Evolutionary conservation across 2,113 vertebrate species (phyloP), one percentile per base, ranked within the genome.

Genomic region (Pitta sordida): DNA sequence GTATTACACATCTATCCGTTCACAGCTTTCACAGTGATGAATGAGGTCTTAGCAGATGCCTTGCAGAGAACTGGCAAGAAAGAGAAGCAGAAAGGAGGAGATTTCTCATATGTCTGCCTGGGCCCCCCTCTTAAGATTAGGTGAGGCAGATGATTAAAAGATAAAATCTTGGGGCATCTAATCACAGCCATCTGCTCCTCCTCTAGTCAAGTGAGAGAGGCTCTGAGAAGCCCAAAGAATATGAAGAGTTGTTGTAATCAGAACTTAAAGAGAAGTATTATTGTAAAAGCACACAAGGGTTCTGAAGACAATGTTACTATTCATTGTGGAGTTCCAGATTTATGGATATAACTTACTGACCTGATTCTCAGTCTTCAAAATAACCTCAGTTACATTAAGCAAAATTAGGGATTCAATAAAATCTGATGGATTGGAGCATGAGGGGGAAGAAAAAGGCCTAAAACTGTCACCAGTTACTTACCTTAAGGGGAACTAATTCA

Each of bases 1-100:
- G 98, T 96, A 98, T 98, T 98, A 97, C 97, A 95, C 92, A 94
- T 96, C 95, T 94, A 98, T 98, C 97, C 97, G 63, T 98, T 98
- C 84, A 73, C 98, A 98, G 98, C 95, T 95, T 96, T 96, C 95
- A 91, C 77, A 10, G 84, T 98, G 98, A 98, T 97, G 96, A 97
- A 98, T 97, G 97, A 97, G 97, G 96, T 97, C 93, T 97, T 93
- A 98, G 97, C 95, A 96, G 97, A 98, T 79, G 93, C 62, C 95
- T 97, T 96, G 88, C 97, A 97, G 97, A 97, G 95, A 95, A 63
- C 90, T 81, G 75, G 48, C 83, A 78, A 52, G 68, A 69, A 23
- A 64, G 65, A 69, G 81, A 88, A 70, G 80, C 34, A 79, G 88
- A 88, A 94, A 90, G 67, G 27, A 91, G 90, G 65, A 92, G 90